A percentile compares a stretch with the other conserved stretches of the same genome.
Evolutionary conservation across 2,113 vertebrate species (phyloP).

Genomic region (Phainopepla nitens): DNA sequence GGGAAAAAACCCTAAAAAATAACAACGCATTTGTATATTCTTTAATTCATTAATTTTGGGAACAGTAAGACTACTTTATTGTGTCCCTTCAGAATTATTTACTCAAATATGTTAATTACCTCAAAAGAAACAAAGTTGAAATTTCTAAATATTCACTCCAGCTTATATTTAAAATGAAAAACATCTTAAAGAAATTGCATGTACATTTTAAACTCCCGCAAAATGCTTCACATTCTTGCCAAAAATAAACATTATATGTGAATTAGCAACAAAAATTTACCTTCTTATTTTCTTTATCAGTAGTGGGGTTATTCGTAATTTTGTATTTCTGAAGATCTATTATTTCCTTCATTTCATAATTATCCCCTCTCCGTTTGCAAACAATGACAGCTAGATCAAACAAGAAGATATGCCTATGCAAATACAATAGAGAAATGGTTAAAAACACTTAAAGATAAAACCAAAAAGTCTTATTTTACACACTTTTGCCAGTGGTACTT

Average conservation of each 20-base stretch:
- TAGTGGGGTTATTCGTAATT: constrained; percentile 93
- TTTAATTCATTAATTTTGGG: not conserved
- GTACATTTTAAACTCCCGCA: not conserved
- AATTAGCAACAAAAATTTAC: constrained; percentile 57
- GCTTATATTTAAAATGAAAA: not conserved
- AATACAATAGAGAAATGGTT: not conserved
- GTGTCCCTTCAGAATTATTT: not conserved
- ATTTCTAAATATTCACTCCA: not conserved
- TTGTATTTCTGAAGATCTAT: constrained; percentile 96
- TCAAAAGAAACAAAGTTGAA: not conserved
- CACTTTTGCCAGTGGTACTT: not conserved
- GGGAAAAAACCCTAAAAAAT: accelerated
- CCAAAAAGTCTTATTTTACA: not conserved
- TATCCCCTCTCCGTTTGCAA: constrained; percentile 92
- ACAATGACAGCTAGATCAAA: constrained; percentile 94
- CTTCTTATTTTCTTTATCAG: constrained; percentile 96
- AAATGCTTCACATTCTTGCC: not conserved
- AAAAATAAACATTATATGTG: not conserved
- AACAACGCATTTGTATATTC: not conserved
- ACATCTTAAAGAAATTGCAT: not conserved
- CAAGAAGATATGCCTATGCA: constrained; percentile 91
- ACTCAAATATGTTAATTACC: not conserved
- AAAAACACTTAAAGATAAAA: not conserved
- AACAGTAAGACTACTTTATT: not conserved
- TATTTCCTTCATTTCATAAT: constrained; percentile 98